A percentile compares a stretch with the other conserved stretches of the same genome.
phyloP scores from a whole-genome alignment of 1,140 invertebrate genomes.

The silkworm (Bombyx mori) region ASM3026992v2 NC_085110.1:10798501-10799000 shows the following conservation, averaged over 20 bases:
- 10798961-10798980: slow-evolving; percentile 29
- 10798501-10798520: slow-evolving; percentile 62
- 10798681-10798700: slow-evolving; percentile 63
- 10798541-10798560: slow-evolving; percentile 71
- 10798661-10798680: slow-evolving; percentile 51
- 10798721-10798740: slow-evolving; percentile 64
- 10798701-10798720: slow-evolving; percentile 66
- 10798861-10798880: slow-evolving; percentile 30
- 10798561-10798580: slow-evolving; percentile 68
- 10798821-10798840: slow-evolving; percentile 51
- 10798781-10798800: slow-evolving; percentile 61
- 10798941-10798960: slow-evolving; percentile 32
- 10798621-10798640: slow-evolving; percentile 66
- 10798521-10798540: slow-evolving; percentile 69
- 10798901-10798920: slow-evolving; percentile 67
- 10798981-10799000: slow-evolving; percentile 68
- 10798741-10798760: slow-evolving; percentile 70
- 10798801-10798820: slow-evolving; percentile 55
- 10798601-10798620: slow-evolving; percentile 52
- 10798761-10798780: slow-evolving; percentile 70
- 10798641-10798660: slow-evolving; percentile 68
- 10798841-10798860: slow-evolving; percentile 63
- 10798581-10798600: slow-evolving; percentile 59
- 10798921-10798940: slow-evolving; percentile 66
- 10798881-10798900: slow-evolving; percentile 35